Conservation (phyloP, 1,140 invertebrate genomes). For the Carcinoscorpius rotundicauda region DNA sequence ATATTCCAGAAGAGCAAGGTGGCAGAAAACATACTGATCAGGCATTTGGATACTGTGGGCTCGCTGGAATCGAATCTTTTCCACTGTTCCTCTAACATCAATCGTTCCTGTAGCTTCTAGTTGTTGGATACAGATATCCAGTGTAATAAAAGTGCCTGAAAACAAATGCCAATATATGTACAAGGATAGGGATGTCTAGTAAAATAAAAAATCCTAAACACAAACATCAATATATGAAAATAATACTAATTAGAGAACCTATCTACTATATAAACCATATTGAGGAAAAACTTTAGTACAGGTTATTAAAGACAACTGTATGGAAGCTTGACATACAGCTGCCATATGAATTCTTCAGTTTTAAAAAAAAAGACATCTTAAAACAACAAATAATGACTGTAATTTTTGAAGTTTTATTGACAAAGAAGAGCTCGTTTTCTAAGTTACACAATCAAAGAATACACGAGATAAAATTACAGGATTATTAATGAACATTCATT, state of each 20-base stretch:
- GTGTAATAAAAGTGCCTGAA: conserved; percentile 74
- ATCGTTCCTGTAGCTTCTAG: conserved; percentile 76
- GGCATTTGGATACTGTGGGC: conserved; percentile 97
- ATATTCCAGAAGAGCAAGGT: conserved; percentile 88
- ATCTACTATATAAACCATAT: neutral
- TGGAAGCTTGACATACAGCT: too few relatives aligned
- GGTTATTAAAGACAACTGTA: too few relatives aligned
- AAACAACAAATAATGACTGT: too few relatives aligned
- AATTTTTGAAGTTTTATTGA: too few relatives aligned
- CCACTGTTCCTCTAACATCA: conserved; percentile 82
- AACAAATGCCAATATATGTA: neutral
- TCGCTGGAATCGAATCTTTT: conserved; percentile 80
- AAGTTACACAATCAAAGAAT: too few relatives aligned
- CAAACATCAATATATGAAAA: neutral
- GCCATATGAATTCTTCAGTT: too few relatives aligned
- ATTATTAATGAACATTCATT: too few relatives aligned
- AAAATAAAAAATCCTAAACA: conserved; percentile 25
- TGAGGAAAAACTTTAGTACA: neutral
- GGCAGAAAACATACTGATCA: conserved; percentile 97
- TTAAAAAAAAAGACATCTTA: too few relatives aligned
- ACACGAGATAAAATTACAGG: too few relatives aligned
- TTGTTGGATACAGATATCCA: conserved; percentile 87
- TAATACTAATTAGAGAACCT: neutral
- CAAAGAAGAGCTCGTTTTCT: too few relatives aligned
- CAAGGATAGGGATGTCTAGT: neutral